Evolutionary conservation across 2,888 invertebrate genomes (phyloP).

Genomic region (Drosophila anomelani): DNA sequence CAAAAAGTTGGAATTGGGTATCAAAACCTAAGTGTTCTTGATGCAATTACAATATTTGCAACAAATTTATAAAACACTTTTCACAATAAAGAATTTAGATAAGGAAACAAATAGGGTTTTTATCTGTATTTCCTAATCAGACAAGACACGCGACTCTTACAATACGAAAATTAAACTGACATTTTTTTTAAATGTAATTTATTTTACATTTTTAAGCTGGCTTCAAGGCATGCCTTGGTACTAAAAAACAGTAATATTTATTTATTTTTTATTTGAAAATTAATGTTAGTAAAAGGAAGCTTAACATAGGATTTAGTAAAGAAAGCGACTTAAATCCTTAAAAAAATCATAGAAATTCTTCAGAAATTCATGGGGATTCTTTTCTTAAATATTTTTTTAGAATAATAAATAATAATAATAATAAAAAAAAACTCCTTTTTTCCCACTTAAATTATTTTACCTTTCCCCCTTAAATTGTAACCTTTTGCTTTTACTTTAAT

Average conservation of each 20-base stretch:
- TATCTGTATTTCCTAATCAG: constrained; percentile 10
- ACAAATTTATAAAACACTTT: constrained; percentile 4
- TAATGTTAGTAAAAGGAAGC: not conserved
- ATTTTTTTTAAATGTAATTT: not conserved
- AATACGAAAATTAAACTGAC: constrained; percentile 13
- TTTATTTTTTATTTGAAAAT: not conserved
- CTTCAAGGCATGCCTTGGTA: constrained; percentile 6
- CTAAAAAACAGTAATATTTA: not conserved
- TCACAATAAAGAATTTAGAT: constrained; percentile 27
- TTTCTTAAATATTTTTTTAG: not conserved
- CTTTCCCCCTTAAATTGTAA: too few species aligned
- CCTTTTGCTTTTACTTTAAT: not conserved
- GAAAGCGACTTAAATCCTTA: not conserved
- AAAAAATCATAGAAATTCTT: not conserved
- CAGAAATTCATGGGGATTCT: not conserved
- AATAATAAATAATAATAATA: too few species aligned
- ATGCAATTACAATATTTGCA: not conserved
- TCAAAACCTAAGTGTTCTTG: not conserved
- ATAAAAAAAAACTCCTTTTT: too few species aligned
- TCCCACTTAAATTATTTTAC: not conserved
- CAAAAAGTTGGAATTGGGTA: not conserved
- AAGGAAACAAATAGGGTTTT: constrained; percentile 7
- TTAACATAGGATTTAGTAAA: not conserved
- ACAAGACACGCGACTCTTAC: constrained; percentile 24
- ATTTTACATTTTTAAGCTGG: not conserved